Evolutionary conservation across 2,113 vertebrate genomes (phyloP).

Genomic region (Gnathochromis pfefferi): DNA sequence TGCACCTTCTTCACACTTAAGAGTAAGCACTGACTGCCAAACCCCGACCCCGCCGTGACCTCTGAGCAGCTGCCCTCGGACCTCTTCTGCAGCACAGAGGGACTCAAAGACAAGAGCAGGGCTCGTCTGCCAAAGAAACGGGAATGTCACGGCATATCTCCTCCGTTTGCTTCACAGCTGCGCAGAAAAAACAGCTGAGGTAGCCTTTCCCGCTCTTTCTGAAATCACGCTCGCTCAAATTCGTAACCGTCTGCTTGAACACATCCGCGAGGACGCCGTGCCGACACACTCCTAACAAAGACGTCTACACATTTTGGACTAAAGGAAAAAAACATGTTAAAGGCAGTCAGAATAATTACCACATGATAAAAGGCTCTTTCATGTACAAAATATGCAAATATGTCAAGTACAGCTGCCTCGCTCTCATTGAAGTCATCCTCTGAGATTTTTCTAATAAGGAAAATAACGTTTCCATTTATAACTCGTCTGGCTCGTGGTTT

Average conservation of each 20-base stretch:
- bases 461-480: conserved; percentile 25
- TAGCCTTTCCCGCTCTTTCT: not conserved
- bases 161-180: not conserved
- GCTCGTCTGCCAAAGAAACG: not conserved
- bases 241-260: fast-evolving
- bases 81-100: not conserved
- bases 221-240: fast-evolving
- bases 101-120: not conserved
- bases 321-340: not conserved
- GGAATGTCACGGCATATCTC: not conserved
- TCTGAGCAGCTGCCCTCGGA: not conserved
- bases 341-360: not conserved
- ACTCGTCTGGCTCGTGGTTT: not conserved
- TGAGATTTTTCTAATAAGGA: not conserved
- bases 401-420: not conserved
- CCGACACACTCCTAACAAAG: not conserved
- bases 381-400: not conserved
- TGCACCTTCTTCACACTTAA: not conserved
- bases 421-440: not conserved
- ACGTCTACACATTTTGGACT: not conserved
- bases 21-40: not conserved
- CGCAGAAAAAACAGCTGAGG: not conserved
- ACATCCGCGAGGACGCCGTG: not conserved
- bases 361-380: not conserved
- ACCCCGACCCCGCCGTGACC: not conserved